Evolutionary conservation across 2,797 vertebrate genomes (phyloP).

Genomic region (Oreochromis grahami): DNA sequence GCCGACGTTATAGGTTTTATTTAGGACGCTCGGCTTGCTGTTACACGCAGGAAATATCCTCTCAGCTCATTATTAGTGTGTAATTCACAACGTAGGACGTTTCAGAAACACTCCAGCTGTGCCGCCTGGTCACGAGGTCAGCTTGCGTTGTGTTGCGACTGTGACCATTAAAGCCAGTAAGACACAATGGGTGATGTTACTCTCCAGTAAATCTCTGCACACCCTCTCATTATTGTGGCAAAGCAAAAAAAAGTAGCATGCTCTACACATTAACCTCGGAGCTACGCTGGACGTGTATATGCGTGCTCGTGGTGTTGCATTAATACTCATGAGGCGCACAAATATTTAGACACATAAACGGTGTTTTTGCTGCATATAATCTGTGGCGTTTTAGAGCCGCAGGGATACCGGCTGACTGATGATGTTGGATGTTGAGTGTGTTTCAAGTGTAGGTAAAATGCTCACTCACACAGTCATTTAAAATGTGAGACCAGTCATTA

Average conservation of each 20-base stretch:
- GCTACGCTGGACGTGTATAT: neutral
- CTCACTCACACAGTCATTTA: neutral
- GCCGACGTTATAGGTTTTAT: neutral
- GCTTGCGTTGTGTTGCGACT: neutral
- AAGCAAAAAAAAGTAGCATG: neutral
- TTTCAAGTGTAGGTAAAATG: neutral
- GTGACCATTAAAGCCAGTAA: neutral
- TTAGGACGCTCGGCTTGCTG: neutral
- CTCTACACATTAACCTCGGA: neutral
- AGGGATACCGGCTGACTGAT: neutral
- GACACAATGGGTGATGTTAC: neutral
- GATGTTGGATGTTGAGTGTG: neutral
- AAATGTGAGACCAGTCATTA: slow-evolving; percentile 5
- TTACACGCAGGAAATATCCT: neutral
- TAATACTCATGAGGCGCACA: neutral
- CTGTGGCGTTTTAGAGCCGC: neutral
- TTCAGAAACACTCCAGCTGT: neutral
- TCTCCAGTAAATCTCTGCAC: neutral
- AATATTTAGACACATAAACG: neutral
- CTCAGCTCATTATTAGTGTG: neutral
- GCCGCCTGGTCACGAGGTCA: neutral
- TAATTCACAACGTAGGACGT: neutral
- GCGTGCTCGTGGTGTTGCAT: neutral
- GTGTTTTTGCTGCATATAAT: neutral
- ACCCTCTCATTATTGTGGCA: slow-evolving; percentile 1